These are phyloP conservation scores for Otolemur garnettii DNA, from an alignment of 2,113 vertebrate species.

Conservation along the genomic window DNA sequence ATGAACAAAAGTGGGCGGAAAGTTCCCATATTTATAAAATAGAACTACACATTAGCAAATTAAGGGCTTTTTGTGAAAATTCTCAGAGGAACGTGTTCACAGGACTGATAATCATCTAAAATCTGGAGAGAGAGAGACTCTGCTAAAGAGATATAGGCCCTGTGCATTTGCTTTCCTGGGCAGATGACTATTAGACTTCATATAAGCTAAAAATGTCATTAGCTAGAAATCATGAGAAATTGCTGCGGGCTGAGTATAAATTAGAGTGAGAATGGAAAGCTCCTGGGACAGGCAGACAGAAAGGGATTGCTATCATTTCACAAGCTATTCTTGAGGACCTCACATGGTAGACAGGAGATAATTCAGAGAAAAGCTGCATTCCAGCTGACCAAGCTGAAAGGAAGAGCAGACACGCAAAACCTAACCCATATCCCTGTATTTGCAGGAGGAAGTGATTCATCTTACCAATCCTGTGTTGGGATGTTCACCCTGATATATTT, in stretches of 20 bases:
- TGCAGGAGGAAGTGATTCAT: neutral
- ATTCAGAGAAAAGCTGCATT: neutral
- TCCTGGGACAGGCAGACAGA: neutral
- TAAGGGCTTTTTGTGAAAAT: neutral
- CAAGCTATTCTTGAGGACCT: neutral
- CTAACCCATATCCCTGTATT: neutral
- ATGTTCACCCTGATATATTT: neutral
- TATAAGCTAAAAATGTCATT: neutral
- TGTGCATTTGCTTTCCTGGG: neutral
- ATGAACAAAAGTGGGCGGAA: neutral
- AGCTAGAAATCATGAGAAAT: neutral
- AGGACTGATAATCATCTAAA: neutral
- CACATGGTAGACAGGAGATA: neutral
- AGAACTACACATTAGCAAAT: neutral
- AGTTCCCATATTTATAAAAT: neutral
- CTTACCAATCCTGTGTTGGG: neutral
- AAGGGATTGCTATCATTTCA: neutral
- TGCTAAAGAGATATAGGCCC: neutral
- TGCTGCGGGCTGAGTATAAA: neutral
- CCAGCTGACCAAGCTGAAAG: accelerated
- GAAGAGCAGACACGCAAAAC: neutral
- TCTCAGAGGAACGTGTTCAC: neutral
- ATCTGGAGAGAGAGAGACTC: neutral
- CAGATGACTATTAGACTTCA: neutral
- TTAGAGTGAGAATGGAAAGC: neutral